Evolutionary conservation across 1,140 invertebrate genomes (phyloP), one percentile per base, ranked within the genome.

Genomic region (Physella acuta): DNA sequence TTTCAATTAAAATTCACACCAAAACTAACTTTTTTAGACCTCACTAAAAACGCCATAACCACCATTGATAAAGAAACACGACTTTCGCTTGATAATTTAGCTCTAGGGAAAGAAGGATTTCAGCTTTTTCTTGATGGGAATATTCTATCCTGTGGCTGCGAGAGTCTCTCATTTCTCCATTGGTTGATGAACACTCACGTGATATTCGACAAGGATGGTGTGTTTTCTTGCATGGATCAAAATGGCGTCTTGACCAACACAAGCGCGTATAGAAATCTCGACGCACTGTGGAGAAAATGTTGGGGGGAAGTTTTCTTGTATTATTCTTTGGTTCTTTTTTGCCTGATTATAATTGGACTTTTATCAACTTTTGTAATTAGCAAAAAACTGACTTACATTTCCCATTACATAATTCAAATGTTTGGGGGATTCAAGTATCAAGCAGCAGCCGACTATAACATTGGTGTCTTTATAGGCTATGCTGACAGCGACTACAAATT

Each of bases 141-240:
- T n/a, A 30, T 64, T 33, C 31, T 64, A 11, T 64, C 62, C 2
- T 64, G 62, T 53, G 39, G 44, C 24, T 64, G 62, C 33, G 39
- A 52, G 11, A 52, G 24, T 53, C 17, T 64, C 3, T 28, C 14
- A 24, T 64, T 64, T 33, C 26, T 64, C 1, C 44, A 33, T 20
- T 64, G 44, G 49, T 33, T 64, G 16, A 24, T n/a, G 17, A 17
- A 31, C 33, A 64, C 49, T 4, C 8, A 17, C 20, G 20, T 64
- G 8, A 28, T n/a, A 16, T 36, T 64, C 11, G 62, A 64, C 44
- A n/a, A 64, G 11, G 30, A 3, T 1, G 36, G 17, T 1, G 20
- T 51, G 31, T 64, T 31, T 20, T 30, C 62, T 20, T 64, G 62
- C 33, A 52, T 64, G 1, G 52, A 53, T 30, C 49, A 52, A 14